Base-by-base conservation (phyloP, 1,140 invertebrate genomes). In the Caenorhabditis remanei region DNA sequence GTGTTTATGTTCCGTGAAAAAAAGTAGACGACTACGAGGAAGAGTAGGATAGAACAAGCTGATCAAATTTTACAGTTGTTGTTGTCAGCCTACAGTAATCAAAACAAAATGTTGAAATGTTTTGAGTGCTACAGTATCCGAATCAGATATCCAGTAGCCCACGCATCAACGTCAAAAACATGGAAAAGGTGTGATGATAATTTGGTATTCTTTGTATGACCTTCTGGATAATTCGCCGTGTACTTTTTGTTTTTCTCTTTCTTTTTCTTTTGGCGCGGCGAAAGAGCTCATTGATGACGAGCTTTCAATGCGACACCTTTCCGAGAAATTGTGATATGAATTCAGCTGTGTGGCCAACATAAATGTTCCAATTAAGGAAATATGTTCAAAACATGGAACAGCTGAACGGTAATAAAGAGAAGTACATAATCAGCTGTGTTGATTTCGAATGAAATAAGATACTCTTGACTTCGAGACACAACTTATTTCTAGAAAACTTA, bases 161-260 rank as follows among this genome's bases (percentile, higher is more conserved):
- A 14, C 19, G 65, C 61, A 65, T 65, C 16, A 40, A 65, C 24
- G 61, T 32, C 5, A 50, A 79, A 79, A 53, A 79, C 46, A 32
- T 13, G 21, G 71, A 50, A 79, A 50, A 79, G 43, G 46, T 50
- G 71, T 24, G 46, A 79, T 24, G 71, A 79, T 79, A 50, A 79
- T 79, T 79, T 79, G 43, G 46, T 79, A 21, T 79, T 79, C 46
- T 79, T 79, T 79, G 71, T 79, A 79, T 79, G 21, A 21, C 71
- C 71, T 79, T 79, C 71, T 79, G 71, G 71, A 79, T 79, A 79
- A 79, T 79, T 79, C 46, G 71, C 43, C 21, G 46, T 79, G 71
- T 50, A 48, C 71, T 79, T 79, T 79, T 79, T 79, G 71, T 79
- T 79, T 79, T 79, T 50, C 71, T 50, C 71, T 13, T 50, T n/a